A percentile compares a stretch with the other conserved stretches of the same genome.
Evolutionary conservation across 2,888 invertebrate species (phyloP).

Genomic region (Neuroscelio doddi): DNA sequence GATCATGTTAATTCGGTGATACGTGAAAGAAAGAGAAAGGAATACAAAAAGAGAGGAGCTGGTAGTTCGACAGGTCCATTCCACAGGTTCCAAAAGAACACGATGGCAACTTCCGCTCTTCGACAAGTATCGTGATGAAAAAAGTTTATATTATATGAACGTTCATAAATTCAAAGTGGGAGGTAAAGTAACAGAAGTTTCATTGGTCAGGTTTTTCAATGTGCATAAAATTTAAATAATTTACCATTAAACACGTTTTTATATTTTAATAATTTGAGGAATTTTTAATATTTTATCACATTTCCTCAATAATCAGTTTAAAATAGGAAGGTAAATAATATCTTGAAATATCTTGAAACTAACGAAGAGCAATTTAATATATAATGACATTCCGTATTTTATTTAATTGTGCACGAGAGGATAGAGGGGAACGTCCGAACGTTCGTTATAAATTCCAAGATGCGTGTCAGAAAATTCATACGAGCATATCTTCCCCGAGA

Average conservation of each 20-base stretch:
- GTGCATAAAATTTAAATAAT: too few relatives aligned
- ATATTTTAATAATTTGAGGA: too few relatives aligned
- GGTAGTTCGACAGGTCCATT: background rate
- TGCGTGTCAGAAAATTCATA: conserved; percentile 49
- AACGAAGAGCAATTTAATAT: conserved; percentile 51
- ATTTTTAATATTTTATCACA: too few relatives aligned
- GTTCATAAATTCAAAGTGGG: too few relatives aligned
- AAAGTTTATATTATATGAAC: too few relatives aligned
- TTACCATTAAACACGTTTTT: too few relatives aligned
- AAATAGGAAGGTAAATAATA: too few relatives aligned
- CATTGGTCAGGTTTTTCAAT: too few relatives aligned
- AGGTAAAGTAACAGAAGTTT: too few relatives aligned
- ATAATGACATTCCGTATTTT: conserved; percentile 50
- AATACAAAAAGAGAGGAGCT: background rate
- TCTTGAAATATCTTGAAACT: too few relatives aligned
- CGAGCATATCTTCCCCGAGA: conserved; percentile 39
- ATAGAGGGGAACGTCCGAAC: conserved; percentile 18
- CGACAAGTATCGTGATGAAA: background rate
- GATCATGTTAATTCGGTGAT: conserved; percentile 3
- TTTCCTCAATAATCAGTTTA: too few relatives aligned
- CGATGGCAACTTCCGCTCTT: conserved; percentile 6
- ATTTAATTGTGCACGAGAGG: conserved; percentile 27
- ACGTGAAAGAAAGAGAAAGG: background rate
- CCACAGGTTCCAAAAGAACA: background rate
- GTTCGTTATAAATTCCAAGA: conserved; percentile 50